Evolutionary conservation across 1,140 invertebrate genomes (phyloP).

Genomic region (Heliconius himera): DNA sequence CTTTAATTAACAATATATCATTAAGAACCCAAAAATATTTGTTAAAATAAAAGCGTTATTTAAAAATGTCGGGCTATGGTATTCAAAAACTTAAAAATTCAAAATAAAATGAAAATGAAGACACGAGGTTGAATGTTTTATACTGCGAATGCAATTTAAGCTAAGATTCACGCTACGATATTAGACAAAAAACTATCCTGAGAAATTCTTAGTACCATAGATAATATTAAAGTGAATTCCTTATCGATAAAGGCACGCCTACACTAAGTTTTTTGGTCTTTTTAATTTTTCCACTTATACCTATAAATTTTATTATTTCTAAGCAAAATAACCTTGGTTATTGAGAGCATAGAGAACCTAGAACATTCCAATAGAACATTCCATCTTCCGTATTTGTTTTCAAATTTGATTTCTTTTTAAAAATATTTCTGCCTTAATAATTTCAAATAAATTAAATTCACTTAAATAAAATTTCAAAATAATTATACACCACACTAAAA

Average conservation of each 20-base stretch:
- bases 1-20: not conserved
- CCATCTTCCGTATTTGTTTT: no score
- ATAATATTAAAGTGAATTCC: not conserved
- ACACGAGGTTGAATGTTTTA: not conserved
- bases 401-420: no score
- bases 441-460: no score
- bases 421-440: no score
- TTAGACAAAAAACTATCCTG: not conserved
- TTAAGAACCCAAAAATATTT: not conserved
- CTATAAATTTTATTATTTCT: no score
- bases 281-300: no score
- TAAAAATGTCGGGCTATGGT: not conserved
- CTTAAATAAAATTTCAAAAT: no score
- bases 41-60: not conserved
- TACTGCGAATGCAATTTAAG: not conserved
- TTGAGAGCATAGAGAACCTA: no score
- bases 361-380: no score
- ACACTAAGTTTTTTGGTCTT: no score
- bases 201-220: constrained; percentile 7
- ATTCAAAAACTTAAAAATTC: not conserved
- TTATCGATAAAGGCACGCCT: not conserved
- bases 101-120: not conserved
- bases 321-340: no score
- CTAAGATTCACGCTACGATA: not conserved
- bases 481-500: no score